Evolutionary conservation across 1,140 invertebrate genomes (phyloP), one percentile per base, ranked within the genome.

Genomic region (Drosophila bocki): DNA sequence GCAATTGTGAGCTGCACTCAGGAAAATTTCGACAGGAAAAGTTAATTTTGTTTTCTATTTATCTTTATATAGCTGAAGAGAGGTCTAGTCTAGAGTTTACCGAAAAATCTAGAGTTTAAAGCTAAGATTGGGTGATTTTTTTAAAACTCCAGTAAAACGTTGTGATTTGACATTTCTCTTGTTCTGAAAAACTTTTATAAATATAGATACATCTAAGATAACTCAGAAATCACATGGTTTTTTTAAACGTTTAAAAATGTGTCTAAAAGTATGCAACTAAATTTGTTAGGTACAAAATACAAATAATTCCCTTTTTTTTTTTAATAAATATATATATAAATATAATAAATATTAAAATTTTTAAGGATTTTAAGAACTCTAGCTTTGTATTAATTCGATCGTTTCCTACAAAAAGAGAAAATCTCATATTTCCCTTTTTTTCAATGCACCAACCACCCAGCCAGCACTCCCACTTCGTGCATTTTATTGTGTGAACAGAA

Each of bases 401-500:
- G 0, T 22, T 13, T 1, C 44, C 19, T 0, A 0, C 12, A 35
- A 7, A 35, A 7, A 53, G 13, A 35, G 3, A 37, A 35, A 35
- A 35, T 19, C 17, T 11, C 11, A 51, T 51, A 33, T 33, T 15
- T 7, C 4, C 13, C 6, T n/a, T 7, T 54, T 39, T 33, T 54
- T 15, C 29, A 3, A 29, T 50, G 35, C 37, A 5, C 26, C 26
- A 42, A n/a, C 48, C 74, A 29, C 44, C 47, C 15, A 17, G 42
- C 42, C 5, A n/a, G 47, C 19, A 44, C 9, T 15, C 13, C 71
- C 57, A 44, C 58, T 84, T 81, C 75, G 77, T 87, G 84, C 85
- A 68, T 81, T 90, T 88, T 85, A 88, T 88, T 90, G 78, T 88
- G 85, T 90, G 85, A 88, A 88, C 67, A 74, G 75, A 77, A 67